Evolutionary conservation across 2,113 vertebrate species (phyloP).

Genomic region (Phrynosoma platyrhinos): DNA sequence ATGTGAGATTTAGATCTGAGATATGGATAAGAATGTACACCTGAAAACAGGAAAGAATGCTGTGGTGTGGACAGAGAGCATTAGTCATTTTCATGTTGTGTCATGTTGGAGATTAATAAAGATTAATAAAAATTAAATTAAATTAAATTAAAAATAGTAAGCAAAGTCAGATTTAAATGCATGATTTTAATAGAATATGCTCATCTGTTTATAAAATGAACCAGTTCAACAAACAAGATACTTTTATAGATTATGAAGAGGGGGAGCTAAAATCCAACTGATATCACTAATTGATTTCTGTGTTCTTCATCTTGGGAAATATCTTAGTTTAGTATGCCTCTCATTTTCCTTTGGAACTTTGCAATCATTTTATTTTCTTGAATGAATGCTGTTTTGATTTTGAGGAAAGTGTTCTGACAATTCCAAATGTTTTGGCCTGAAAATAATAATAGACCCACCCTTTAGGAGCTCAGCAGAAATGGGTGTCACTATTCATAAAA

Average conservation of each 20-base stretch:
- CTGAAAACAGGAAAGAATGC: slow-evolving; percentile 29
- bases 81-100: slow-evolving; percentile 14
- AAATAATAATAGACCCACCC: slow-evolving; percentile 77
- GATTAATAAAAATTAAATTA: slow-evolving; percentile 55
- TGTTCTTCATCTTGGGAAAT: slow-evolving; percentile 1
- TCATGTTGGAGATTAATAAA: slow-evolving; percentile 16
- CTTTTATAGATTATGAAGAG: slow-evolving; percentile 65
- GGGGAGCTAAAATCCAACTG: slow-evolving; percentile 51
- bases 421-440: slow-evolving; percentile 75
- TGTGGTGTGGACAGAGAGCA: slow-evolving; percentile 24
- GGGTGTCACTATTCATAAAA: slow-evolving; percentile 92
- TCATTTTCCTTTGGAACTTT: slow-evolving; percentile 47
- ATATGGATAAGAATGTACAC: slow-evolving; percentile 17
- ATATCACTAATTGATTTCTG: slow-evolving; percentile 35
- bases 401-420: slow-evolving; percentile 65
- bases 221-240: slow-evolving; percentile 74
- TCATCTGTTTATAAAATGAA: slow-evolving; percentile 79
- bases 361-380: slow-evolving; percentile 68
- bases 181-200: slow-evolving; percentile 75
- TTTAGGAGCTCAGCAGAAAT: slow-evolving; percentile 81
- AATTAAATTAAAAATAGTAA: slow-evolving; percentile 48
- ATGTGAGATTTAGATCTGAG: slow-evolving; percentile 3
- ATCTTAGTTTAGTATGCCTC: slow-evolving; percentile 49
- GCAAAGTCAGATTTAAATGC: slow-evolving; percentile 62
- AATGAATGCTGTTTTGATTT: slow-evolving; percentile 73